These are phyloP conservation scores for Abrostola triplasia DNA, from an alignment of 2,888 invertebrate genomes.

Conservation along the genomic window DNA sequence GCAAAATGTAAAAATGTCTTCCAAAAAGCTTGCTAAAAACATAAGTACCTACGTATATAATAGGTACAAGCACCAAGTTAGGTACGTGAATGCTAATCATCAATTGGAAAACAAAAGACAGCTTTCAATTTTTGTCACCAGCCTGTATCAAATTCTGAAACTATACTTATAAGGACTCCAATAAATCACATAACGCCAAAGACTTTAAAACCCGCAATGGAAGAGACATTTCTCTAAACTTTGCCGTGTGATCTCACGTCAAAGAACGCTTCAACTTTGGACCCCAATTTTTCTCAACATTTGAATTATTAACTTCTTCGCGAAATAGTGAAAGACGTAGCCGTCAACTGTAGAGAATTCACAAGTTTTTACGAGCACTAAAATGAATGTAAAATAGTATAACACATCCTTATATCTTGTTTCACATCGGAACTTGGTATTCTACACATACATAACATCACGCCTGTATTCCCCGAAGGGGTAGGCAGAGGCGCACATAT, in stretches of 20 bases:
- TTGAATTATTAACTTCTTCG: constrained; percentile 36
- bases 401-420: constrained; percentile 1
- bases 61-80: too few species aligned
- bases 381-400: constrained; percentile 19
- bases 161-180: neutral
- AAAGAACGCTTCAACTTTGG: constrained; percentile 21
- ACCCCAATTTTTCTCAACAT: constrained; percentile 27
- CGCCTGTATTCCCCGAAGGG: too few species aligned
- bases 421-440: too few species aligned
- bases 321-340: constrained; percentile 17
- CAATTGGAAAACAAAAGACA: too few species aligned
- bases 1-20: too few species aligned
- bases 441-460: too few species aligned
- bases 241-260: constrained; percentile 32
- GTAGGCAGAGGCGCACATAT: too few species aligned
- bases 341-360: neutral
- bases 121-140: too few species aligned
- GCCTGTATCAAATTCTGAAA: too few species aligned
- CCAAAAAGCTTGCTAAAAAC: too few species aligned
- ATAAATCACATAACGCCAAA: constrained; percentile 20
- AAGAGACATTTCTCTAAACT: constrained; percentile 32
- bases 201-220: neutral
- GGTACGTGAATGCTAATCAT: too few species aligned
- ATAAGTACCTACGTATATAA: too few species aligned
- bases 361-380: constrained; percentile 23